Evolutionary conservation across 2,113 vertebrate species (phyloP), one percentile per base, ranked within the genome.

Genomic region (Pterocles orientalis): DNA sequence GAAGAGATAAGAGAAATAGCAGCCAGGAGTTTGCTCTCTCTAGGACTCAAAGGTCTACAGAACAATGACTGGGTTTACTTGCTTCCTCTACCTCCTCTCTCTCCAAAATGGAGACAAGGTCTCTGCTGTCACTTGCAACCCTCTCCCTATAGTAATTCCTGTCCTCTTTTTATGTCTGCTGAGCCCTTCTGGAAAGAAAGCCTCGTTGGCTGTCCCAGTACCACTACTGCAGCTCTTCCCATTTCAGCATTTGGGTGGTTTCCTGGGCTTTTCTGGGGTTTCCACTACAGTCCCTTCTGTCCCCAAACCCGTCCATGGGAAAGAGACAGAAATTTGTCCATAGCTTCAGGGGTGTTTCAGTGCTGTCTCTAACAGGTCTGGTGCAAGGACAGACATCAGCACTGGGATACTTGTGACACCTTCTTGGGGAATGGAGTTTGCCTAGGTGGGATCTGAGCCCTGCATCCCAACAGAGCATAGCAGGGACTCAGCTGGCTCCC

Each of bases 191-290:
- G 79, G 41, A 34, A 13, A 8, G 17, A 6, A 10, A 18, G 12
- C 6, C 19, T 3, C 7, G 1, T 18, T n/a, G 25, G 1, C 29
- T n/a, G 58, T 14, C 15, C 66, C 0, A 1, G 3, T 60, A 71
- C 57, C 36, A 3, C 3, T 15, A 13, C 80, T 48, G 51, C 34
- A 10, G 24, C 31, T 24, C 36, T 53, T 18, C 18, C 48, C 23
- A 19, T 14, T 26, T 15, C 72, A 53, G 61, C 36, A 4, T 28
- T 8, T 7, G 23, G 24, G 5, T 17, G 41, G 18, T 41, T 36
- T 23, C 69, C 29, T 39, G 60, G 15, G 41, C 16, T 41, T 36
- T 23, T 64, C 29, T 39, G 60, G 15, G 6, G 3, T 13, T 69
- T 50, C 34, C 25, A 8, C 15, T 48, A 7, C 9, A 7, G 28